Percentiles rank a stretch among this genome's conserved stretches.
Evolutionary conservation across 1,140 invertebrate genomes (phyloP).

Genomic region (Lasioglossum baleicum): DNA sequence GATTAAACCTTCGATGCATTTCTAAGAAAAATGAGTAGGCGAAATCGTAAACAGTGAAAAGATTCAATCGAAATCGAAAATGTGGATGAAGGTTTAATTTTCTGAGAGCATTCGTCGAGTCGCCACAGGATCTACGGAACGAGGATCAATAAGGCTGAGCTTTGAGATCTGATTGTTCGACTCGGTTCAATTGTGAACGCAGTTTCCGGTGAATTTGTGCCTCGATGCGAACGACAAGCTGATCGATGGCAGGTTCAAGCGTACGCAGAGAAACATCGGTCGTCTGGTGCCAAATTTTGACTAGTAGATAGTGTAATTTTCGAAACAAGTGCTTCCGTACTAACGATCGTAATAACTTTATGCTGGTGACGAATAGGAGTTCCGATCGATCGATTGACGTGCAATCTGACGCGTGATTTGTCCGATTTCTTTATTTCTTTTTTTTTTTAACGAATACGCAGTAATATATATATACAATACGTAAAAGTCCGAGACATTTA

Average conservation of each 20-base stretch:
- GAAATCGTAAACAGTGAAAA: too few relatives aligned
- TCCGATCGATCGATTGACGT: slow-evolving; percentile 22
- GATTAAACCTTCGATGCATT: too few relatives aligned
- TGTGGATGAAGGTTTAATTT: too few relatives aligned
- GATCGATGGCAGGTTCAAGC: slow-evolving; percentile 30
- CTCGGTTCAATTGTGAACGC: neutral
- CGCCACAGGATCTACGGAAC: too few relatives aligned
- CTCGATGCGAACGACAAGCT: neutral
- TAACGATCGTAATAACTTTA: slow-evolving; percentile 36
- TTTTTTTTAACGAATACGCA: slow-evolving; percentile 25
- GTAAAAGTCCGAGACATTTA: slow-evolving; percentile 22
- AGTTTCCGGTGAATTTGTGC: neutral
- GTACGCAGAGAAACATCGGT: slow-evolving; percentile 29
- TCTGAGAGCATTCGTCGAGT: too few relatives aligned
- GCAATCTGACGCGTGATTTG: slow-evolving; percentile 19
- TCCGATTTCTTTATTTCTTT: neutral
- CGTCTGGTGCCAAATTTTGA: slow-evolving; percentile 48
- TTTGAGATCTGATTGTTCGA: neutral
- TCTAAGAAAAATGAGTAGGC: too few relatives aligned
- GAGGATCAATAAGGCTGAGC: neutral
- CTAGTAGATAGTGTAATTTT: slow-evolving; percentile 43
- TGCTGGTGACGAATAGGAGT: slow-evolving; percentile 14
- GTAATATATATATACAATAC: slow-evolving; percentile 30
- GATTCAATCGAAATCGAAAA: too few relatives aligned
- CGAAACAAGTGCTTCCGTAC: slow-evolving; percentile 45